These are phyloP conservation scores for Alexandromys fortis DNA, from an alignment of 2,113 vertebrate species.

Conservation along the genomic window DNA sequence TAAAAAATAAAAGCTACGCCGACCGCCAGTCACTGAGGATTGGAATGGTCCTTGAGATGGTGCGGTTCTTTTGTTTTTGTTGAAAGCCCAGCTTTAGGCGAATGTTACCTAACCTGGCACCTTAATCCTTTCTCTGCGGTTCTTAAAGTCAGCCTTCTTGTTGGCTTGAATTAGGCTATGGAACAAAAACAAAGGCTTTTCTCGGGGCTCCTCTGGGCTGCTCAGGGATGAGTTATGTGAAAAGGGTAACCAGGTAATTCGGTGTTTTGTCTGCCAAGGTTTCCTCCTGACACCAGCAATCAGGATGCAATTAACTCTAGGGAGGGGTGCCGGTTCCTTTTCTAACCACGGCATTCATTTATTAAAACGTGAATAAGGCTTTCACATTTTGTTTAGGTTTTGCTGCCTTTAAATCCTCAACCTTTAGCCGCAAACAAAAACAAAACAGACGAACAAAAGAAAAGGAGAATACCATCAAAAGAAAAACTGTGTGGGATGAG, in stretches of 20 bases:
- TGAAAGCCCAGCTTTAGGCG: slow-evolving; percentile 75
- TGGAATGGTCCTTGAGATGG: slow-evolving; percentile 39
- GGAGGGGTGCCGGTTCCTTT: background rate
- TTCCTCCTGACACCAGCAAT: slow-evolving; percentile 65
- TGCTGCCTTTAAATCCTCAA: slow-evolving; percentile 45
- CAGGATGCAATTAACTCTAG: slow-evolving; percentile 25
- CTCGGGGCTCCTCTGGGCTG: slow-evolving; percentile 4
- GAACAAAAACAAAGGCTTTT: slow-evolving; percentile 82
- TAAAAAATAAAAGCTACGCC: slow-evolving; percentile 59
- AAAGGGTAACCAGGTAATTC: slow-evolving; percentile 78
- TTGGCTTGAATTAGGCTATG: slow-evolving; percentile 64
- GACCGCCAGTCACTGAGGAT: background rate
- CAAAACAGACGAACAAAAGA: background rate
- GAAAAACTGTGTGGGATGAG: slow-evolving; percentile 17
- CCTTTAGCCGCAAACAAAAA: background rate
- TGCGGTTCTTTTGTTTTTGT: slow-evolving; percentile 40
- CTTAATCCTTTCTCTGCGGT: slow-evolving; percentile 80
- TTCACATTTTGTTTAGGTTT: background rate
- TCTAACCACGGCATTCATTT: slow-evolving; percentile 41
- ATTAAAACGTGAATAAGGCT: slow-evolving; percentile 30
- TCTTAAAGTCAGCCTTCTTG: slow-evolving; percentile 59
- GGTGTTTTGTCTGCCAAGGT: slow-evolving; percentile 80
- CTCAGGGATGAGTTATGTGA: slow-evolving; percentile 43
- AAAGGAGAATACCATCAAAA: background rate
- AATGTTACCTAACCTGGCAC: slow-evolving; percentile 75